phyloP scores from a whole-genome alignment of 1,140 invertebrate species.

The Ectropis grisescens region DNA sequence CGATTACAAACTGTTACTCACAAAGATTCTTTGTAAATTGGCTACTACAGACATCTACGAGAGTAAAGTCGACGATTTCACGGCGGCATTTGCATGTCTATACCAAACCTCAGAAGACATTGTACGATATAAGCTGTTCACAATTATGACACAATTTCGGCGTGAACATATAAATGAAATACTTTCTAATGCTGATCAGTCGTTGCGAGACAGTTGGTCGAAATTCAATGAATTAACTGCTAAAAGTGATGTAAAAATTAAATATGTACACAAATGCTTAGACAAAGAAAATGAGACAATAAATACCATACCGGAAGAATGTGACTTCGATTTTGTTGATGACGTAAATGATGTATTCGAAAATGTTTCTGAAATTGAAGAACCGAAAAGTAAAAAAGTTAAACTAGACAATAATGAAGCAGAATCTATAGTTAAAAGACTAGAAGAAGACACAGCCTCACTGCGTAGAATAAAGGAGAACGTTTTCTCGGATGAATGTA shows the following conservation, averaged over 20 bases:
- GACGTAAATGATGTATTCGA: too few relatives aligned
- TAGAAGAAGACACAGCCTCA: slow-evolving; percentile 24
- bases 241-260: too few relatives aligned
- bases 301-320: too few relatives aligned
- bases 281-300: too few relatives aligned
- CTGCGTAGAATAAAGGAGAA: slow-evolving; percentile 25
- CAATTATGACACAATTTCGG: too few relatives aligned
- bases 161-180: too few relatives aligned
- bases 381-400: slow-evolving; percentile 34
- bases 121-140: slow-evolving; percentile 14
- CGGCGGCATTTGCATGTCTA: slow-evolving; percentile 12
- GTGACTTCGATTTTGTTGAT: too few relatives aligned
- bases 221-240: too few relatives aligned
- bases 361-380: slow-evolving; percentile 4
- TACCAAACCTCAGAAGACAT: slow-evolving; percentile 9
- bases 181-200: too few relatives aligned
- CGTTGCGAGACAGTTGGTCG: too few relatives aligned
- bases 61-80: slow-evolving; percentile 2
- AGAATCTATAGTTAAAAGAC: slow-evolving; percentile 22
- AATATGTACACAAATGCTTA: too few relatives aligned
- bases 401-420: slow-evolving; percentile 25
- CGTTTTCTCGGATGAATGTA: too few relatives aligned
- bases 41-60: slow-evolving; percentile 4
- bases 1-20: slow-evolving; percentile 28
- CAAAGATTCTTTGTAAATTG: slow-evolving; percentile 26